phyloP scores from a whole-genome alignment of 1,140 invertebrate species.

The Wiebesia pumilae region DNA sequence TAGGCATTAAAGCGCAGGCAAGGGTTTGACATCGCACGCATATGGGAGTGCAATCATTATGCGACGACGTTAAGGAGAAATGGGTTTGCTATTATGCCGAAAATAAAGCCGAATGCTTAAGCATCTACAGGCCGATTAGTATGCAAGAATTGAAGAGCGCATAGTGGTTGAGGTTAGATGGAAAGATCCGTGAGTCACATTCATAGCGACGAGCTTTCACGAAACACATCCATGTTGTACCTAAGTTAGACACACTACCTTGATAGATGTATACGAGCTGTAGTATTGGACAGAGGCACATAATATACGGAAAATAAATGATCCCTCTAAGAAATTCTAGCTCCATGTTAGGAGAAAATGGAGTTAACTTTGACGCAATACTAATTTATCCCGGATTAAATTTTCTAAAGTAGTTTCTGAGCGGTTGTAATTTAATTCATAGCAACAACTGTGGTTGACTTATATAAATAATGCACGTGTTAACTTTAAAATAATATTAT shows the following conservation, averaged over 20 bases:
- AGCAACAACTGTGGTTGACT: not conserved
- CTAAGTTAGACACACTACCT: not conserved
- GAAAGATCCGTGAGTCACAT: not conserved
- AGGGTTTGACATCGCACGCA: not conserved
- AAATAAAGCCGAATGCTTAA: slow-evolving; percentile 70
- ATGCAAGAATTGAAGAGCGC: slow-evolving; percentile 60
- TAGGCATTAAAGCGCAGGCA: not conserved
- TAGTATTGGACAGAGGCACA: not conserved
- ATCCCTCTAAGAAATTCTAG: not conserved
- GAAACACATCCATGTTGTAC: not conserved
- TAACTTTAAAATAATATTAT: not conserved
- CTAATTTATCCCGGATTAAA: not conserved
- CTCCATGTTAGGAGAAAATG: not conserved
- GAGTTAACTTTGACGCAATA: not conserved
- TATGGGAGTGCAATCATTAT: slow-evolving; percentile 46
- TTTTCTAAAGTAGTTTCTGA: not conserved
- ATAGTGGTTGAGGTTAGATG: not conserved
- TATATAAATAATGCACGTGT: not conserved
- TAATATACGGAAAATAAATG: slow-evolving; percentile 1
- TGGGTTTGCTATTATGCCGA: slow-evolving; percentile 72
- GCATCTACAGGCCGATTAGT: slow-evolving; percentile 69
- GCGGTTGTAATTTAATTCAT: not conserved
- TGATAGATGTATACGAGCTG: not conserved
- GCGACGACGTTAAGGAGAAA: slow-evolving; percentile 54
- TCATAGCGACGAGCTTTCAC: not conserved